Percentiles rank a stretch among this genome's conserved stretches.
Conservation (phyloP, 2,888 invertebrate species). For the Phengaris arion region DNA sequence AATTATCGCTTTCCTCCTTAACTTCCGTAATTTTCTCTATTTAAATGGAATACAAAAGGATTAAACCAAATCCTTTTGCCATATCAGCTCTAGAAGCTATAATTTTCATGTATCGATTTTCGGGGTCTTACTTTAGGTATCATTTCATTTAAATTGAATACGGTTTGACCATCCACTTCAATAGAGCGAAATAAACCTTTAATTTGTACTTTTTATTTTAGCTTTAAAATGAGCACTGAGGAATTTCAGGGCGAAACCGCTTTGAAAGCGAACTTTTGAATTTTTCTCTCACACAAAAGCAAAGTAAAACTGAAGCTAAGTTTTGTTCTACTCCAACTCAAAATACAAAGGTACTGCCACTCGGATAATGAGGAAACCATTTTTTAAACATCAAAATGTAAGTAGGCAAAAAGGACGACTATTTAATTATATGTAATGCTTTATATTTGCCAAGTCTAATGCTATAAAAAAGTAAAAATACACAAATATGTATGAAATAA, state of each 20-base stretch:
- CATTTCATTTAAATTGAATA: neutral
- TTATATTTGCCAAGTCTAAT: no score
- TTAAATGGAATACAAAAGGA: no score
- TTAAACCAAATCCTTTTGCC: no score
- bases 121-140: no score
- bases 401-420: neutral
- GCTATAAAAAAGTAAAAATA: no score
- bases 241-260: constrained; percentile 23
- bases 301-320: constrained; percentile 19
- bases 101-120: no score
- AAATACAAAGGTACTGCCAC: constrained; percentile 17
- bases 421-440: neutral
- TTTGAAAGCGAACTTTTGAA: constrained; percentile 23
- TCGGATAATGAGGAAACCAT: neutral
- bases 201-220: constrained; percentile 21
- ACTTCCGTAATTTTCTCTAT: no score
- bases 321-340: constrained; percentile 6
- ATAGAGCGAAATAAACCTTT: neutral
- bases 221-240: constrained; percentile 11
- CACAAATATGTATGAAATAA: no score
- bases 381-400: constrained; percentile 1
- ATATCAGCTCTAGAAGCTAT: no score
- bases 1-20: no score
- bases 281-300: constrained; percentile 27
- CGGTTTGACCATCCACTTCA: neutral